phyloP scores from a whole-genome alignment of 92 coral and sea anemone genomes.

The Bergia puertoricense region DNA sequence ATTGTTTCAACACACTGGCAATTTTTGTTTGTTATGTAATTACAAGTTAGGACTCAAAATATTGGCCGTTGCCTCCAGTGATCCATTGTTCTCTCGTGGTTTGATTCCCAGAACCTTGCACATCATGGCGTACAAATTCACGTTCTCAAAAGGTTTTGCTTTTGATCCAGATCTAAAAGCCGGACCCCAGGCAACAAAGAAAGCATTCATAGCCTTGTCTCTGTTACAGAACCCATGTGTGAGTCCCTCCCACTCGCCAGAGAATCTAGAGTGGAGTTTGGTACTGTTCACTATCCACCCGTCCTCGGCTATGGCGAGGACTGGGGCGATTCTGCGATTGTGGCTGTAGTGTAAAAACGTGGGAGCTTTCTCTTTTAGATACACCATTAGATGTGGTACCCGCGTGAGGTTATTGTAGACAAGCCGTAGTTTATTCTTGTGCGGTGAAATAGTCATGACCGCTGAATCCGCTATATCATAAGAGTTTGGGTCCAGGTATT shows the following conservation, averaged over 20 bases:
- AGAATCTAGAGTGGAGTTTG: conserved; percentile 1
- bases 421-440: conserved; percentile 46
- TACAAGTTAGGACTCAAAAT: neutral
- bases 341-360: conserved; percentile 54
- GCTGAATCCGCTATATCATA: conserved; percentile 79
- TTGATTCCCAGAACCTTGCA: conserved; percentile 71
- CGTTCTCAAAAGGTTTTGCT: conserved; percentile 64
- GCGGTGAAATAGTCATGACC: conserved; percentile 64
- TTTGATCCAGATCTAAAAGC: conserved; percentile 67
- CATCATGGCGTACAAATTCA: conserved; percentile 78
- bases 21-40: too few relatives aligned
- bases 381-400: conserved; percentile 68
- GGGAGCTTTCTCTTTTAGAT: conserved; percentile 73
- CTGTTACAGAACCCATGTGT: conserved; percentile 73
- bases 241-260: conserved; percentile 30
- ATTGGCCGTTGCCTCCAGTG: neutral
- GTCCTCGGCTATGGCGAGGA: conserved; percentile 66
- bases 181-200: conserved; percentile 89
- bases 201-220: conserved; percentile 65
- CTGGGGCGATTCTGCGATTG: conserved; percentile 71
- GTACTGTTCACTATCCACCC: conserved; percentile 71
- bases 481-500: conserved; percentile 58
- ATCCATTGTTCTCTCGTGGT: conserved; percentile 68
- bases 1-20: too few relatives aligned
- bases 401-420: conserved; percentile 63